A percentile compares a stretch with the other conserved stretches of the same genome.
These are phyloP conservation scores for Proteles cristata DNA, from an alignment of 2,113 vertebrate genomes.

Conservation along the genomic window DNA sequence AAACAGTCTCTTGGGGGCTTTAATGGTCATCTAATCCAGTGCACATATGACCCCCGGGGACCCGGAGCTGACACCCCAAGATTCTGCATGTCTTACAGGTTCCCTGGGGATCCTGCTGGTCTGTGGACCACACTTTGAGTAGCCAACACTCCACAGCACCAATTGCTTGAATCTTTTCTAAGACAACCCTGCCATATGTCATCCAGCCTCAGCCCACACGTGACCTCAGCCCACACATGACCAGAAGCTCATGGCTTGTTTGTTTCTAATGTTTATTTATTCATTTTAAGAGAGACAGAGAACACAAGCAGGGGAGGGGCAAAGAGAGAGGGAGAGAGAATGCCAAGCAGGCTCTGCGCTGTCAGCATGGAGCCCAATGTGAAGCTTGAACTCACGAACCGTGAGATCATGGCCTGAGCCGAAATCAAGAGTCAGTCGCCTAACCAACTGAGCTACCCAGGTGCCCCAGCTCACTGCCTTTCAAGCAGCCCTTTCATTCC, in stretches of 20 bases:
- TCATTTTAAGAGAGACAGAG: no score
- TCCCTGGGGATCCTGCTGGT: not conserved
- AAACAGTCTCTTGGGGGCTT: not conserved
- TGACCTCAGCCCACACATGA: no score
- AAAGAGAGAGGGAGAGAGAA: no score
- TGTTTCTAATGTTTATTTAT: no score
- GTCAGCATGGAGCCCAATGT: no score
- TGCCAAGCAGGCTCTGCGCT: no score
- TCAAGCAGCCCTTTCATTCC: not conserved
- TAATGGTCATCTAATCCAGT: not conserved
- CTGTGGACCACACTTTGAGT: not conserved
- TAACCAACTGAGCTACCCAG: no score
- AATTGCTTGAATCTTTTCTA: not conserved
- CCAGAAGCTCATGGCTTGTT: not conserved
- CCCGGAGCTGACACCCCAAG: not conserved
- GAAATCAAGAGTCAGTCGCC: no score
- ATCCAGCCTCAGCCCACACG: no score
- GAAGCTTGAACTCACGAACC: no score
- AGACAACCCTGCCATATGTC: not conserved
- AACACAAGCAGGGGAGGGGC: no score
- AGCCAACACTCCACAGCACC: not conserved
- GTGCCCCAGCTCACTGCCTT: not conserved
- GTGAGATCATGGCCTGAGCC: no score
- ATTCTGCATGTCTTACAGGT: rapidly evolving
- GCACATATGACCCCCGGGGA: not conserved